Base-by-base conservation (phyloP, 2,888 invertebrate genomes). In the Mamestra brassicae region DNA sequence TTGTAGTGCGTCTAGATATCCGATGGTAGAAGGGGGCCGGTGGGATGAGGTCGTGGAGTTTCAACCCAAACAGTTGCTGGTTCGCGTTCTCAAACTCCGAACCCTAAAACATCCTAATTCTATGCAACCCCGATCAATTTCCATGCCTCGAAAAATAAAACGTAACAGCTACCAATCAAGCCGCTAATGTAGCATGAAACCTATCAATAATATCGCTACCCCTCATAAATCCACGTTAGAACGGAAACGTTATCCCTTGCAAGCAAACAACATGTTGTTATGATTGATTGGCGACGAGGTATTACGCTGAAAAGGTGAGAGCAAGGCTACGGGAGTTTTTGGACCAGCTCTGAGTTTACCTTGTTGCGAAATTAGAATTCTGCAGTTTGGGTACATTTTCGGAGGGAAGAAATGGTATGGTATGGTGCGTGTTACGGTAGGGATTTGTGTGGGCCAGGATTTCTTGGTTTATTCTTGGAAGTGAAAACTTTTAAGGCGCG, bases 131-230 rank as follows among this genome's bases (percentile, higher is more conserved):
- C 65, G 62, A 81, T 83, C 74, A 84, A 85, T 83, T 78, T 80
- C 66, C 70, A 69, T 47, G 74, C 50, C n/a, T 70, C 78, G 62
- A 84, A 86, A 87, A 87, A 86, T 85, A 86, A 82, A 87, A 86
- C 72, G 63, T 78, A 78, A 70, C 76, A 47, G 80, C 86, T 83
- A 90, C 90, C 90, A 91, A 91, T 92, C 92, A 89, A 87, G 87
- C 78, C 79, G 89, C 92, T 93, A 95, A 94, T 94, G 92, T 93
- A 90, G 90, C 91, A 92, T 91, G 89, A 90, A 91, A 89, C 91
- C 91, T 92, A 92, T 92, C 92, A 92, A 92, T 92, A 92, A 91
- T 90, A 89, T 76, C 36, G 84, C 80, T 86, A 83, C 90, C 92
- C 91, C 89, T 91, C 91, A 92, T 93, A 92, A 91, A 92, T 92